Evolutionary conservation across 2,113 vertebrate species (phyloP).

Genomic region (Ahaetulla prasina): DNA sequence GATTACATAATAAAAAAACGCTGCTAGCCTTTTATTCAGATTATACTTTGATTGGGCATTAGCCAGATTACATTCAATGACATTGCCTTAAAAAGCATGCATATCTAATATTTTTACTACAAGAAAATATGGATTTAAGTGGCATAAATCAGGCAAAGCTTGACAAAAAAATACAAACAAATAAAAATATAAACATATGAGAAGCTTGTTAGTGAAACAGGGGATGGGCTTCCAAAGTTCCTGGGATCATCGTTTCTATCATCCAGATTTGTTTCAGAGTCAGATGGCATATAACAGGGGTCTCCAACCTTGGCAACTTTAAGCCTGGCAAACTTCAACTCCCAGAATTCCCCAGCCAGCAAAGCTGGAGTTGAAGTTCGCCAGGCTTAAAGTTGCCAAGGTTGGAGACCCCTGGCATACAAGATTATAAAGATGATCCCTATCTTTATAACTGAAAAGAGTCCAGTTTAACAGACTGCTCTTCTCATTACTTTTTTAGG

Average conservation of each 20-base stretch:
- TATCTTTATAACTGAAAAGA: neutral
- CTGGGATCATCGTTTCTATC: neutral
- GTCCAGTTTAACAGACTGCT: neutral
- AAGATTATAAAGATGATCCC: neutral
- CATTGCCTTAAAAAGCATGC: neutral
- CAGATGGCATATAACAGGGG: no score
- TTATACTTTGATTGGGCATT: neutral
- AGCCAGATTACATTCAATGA: neutral
- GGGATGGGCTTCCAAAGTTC: neutral
- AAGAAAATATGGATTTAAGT: neutral
- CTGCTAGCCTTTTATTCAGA: neutral
- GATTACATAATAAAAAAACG: neutral
- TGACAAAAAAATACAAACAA: no score
- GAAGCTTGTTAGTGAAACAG: neutral
- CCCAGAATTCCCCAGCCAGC: no score
- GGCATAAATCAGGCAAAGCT: neutral
- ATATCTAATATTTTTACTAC: neutral
- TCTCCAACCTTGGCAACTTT: no score
- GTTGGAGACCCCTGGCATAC: no score
- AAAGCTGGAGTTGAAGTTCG: no score
- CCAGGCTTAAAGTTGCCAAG: no score
- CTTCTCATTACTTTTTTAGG: neutral
- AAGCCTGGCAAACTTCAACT: no score
- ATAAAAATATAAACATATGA: neutral
- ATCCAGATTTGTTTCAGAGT: neutral